phyloP scores from a whole-genome alignment of 2,797 vertebrate genomes.

The Loris lydekkerianus region DNA sequence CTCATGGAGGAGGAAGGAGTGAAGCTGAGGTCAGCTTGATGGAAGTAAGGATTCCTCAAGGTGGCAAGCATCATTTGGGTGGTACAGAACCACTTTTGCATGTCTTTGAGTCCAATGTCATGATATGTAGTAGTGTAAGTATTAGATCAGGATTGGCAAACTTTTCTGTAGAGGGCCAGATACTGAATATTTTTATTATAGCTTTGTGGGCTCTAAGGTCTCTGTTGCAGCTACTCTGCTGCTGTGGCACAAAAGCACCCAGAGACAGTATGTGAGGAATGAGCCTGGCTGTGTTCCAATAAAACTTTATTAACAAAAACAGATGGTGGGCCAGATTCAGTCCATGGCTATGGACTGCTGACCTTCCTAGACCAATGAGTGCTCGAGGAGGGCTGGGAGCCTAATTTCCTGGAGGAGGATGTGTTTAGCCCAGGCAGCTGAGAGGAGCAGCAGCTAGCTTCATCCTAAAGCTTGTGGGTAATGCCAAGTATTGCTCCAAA shows the following conservation, averaged over 20 bases:
- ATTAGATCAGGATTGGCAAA: not conserved
- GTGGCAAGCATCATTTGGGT: not conserved
- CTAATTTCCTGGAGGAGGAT: not conserved
- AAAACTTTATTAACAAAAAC: conserved; percentile 61
- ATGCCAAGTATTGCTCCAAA: not conserved
- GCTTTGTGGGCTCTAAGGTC: not conserved
- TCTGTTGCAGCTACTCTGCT: not conserved
- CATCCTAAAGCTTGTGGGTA: not conserved
- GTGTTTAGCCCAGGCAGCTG: not conserved
- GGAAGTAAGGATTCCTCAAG: not conserved
- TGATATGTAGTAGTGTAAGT: not conserved
- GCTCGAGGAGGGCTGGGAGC: not conserved
- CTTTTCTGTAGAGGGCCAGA: not conserved
- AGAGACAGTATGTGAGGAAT: not conserved
- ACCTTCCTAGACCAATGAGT: not conserved
- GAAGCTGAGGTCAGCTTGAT: too few relatives aligned
- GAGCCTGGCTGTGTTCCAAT: not conserved
- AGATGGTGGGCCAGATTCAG: not conserved
- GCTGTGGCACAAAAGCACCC: not conserved
- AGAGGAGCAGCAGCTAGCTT: not conserved
- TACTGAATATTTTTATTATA: not conserved
- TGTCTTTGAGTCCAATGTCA: not conserved
- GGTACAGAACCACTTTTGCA: too few relatives aligned
- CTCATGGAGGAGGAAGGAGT: not conserved
- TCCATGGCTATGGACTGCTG: not conserved